Base-by-base conservation (phyloP, 2,113 vertebrate species). In the Noturus placidus region DNA sequence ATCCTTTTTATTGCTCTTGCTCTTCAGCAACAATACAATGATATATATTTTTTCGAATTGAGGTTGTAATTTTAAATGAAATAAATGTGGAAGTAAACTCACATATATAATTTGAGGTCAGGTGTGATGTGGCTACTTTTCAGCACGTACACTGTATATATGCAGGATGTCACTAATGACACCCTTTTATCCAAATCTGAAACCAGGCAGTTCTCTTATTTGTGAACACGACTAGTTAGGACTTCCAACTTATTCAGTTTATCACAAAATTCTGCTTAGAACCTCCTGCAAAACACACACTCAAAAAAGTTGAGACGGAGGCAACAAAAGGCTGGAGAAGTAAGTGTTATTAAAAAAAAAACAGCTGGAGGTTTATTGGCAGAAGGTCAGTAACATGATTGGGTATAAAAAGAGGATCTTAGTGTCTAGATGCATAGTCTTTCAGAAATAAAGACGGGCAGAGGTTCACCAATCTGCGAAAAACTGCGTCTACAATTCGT, bases 181-280 rank as follows among this genome's bases (percentile, higher is more conserved):
- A 88, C 72, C 65, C 78, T 83, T 85, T 87, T 76, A 69, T 82
- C 33, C n/a, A 54, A 82, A 88, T 88, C 82, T 82, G 52, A 30
- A 77, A 83, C 82, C 61, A 78, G 81, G 65, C 17, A 13, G 46
- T 52, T 78, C 72, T 84, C 84, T 90, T 86, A 86, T 88, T 84
- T 84, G 56, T 35, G 76, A 87, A 89, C 81, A 89, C 11, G 20
- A 74, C 69, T 87, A 91, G 90, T 88, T 90, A 87, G n/a, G 30
- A 82, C 82, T 88, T 88, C 67, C 56, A 85, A 74, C 78, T 91
- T 88, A 89, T 91, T 89, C 74, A 89, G 89, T 81, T 84, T 78
- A 90, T 67, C 69, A 74, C 86, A 80, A 70, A 88, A 78, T 89
- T 86, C 82, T 56, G 82, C 57, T 87, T 70, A 69, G 84, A 72